A percentile compares a stretch with the other conserved stretches of the same genome.
Evolutionary conservation across 2,113 vertebrate genomes (phyloP).

Genomic region (Bothrops jararaca): DNA sequence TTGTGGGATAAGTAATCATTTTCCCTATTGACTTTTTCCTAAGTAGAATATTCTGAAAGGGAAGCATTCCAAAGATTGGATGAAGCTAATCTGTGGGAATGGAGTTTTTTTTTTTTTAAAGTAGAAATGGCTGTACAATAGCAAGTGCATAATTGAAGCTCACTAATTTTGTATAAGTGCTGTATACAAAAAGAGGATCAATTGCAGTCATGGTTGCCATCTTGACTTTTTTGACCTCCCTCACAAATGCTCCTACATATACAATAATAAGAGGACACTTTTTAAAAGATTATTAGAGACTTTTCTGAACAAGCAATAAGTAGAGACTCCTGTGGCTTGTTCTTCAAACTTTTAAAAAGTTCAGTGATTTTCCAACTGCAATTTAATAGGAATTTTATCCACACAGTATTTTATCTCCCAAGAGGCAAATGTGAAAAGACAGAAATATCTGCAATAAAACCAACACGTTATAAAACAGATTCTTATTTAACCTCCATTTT

Average conservation of each 20-base stretch:
- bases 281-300: neutral
- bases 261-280: neutral
- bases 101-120: neutral
- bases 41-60: neutral
- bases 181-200: neutral
- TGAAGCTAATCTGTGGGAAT: neutral
- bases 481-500: neutral
- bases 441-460: neutral
- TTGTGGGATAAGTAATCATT: neutral
- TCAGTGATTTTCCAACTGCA: neutral
- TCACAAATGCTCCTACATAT: neutral
- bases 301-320: neutral
- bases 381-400: neutral
- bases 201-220: neutral
- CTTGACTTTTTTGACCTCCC: neutral
- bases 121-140: neutral
- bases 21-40: neutral
- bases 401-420: neutral
- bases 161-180: neutral
- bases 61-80: neutral
- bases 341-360: neutral
- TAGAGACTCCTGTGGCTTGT: neutral
- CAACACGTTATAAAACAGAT: neutral
- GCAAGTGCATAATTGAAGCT: neutral
- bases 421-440: neutral